Conservation (phyloP, 2,888 invertebrate genomes). For the Tenthredo amoena region DNA sequence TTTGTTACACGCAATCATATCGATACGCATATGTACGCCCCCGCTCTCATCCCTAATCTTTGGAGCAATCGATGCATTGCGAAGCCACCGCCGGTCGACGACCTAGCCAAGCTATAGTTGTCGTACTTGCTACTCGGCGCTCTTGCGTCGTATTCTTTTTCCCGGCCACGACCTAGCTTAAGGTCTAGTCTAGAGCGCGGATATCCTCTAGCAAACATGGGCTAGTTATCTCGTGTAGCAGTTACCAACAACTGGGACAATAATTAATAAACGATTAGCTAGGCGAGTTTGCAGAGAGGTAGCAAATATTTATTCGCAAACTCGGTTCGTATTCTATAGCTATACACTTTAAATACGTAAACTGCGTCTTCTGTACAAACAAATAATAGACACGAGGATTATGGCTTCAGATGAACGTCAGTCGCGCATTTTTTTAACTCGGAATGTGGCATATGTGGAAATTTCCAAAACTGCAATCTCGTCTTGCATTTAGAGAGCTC, state of each 20-base stretch:
- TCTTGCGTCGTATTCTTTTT: conserved; percentile 23
- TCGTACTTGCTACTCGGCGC: not conserved
- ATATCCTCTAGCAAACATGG: conserved; percentile 37
- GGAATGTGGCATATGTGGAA: not conserved
- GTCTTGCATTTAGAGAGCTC: not conserved
- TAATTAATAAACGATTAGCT: conserved; percentile 38
- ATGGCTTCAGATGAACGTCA: not conserved
- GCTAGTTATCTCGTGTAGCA: conserved; percentile 1
- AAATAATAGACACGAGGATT: not conserved
- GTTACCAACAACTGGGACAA: conserved; percentile 29
- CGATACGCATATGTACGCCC: not conserved
- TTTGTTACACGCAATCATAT: not conserved
- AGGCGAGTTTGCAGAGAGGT: not conserved
- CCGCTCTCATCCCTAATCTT: not conserved
- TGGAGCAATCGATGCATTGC: not conserved
- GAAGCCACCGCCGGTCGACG: conserved; percentile 42
- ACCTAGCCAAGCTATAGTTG: conserved; percentile 14
- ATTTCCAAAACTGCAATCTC: not conserved
- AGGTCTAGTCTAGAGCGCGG: conserved; percentile 15
- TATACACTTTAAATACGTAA: not conserved
- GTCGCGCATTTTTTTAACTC: not conserved
- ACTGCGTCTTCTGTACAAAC: not conserved
- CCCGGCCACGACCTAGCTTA: conserved; percentile 2
- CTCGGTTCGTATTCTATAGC: not conserved
- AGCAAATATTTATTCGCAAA: conserved; percentile 38